A percentile compares a stretch with the other conserved stretches of the same genome.
Conservation (phyloP, 2,888 invertebrate genomes). For the Electrophaes corylata region DNA sequence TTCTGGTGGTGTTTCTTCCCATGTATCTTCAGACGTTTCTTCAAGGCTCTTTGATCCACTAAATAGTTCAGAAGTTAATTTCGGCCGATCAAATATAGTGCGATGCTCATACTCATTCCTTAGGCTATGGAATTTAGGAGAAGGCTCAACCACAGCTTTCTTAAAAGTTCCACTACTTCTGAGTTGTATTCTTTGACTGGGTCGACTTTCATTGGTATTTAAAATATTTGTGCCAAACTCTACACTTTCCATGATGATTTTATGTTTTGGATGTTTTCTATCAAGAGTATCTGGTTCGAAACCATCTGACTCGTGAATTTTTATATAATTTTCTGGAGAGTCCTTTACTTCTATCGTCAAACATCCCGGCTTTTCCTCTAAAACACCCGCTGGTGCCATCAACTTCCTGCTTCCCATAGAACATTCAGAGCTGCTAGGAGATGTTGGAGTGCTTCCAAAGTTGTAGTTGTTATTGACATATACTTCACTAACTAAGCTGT, state of each 20-base stretch:
- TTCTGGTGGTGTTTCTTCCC: slow-evolving; percentile 63
- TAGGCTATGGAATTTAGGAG: slow-evolving; percentile 86
- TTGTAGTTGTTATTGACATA: slow-evolving; percentile 91
- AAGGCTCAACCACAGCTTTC: slow-evolving; percentile 72
- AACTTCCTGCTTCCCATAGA: slow-evolving; percentile 85
- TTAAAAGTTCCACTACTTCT: slow-evolving; percentile 89
- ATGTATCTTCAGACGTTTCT: slow-evolving; percentile 57
- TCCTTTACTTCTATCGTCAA: slow-evolving; percentile 93
- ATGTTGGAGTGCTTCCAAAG: slow-evolving; percentile 84
- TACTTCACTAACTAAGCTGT: slow-evolving; percentile 90
- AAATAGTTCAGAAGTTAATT: slow-evolving; percentile 58
- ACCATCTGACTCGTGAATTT: slow-evolving; percentile 91
- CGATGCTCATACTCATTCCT: slow-evolving; percentile 90
- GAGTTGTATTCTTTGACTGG: slow-evolving; percentile 84
- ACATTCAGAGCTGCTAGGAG: slow-evolving; percentile 84
- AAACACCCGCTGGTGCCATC: slow-evolving; percentile 68
- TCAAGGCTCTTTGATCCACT: slow-evolving; percentile 62
- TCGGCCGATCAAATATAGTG: slow-evolving; percentile 72
- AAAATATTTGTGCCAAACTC: slow-evolving; percentile 69
- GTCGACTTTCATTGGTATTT: slow-evolving; percentile 48
- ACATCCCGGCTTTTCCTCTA: slow-evolving; percentile 88
- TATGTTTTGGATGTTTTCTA: slow-evolving; percentile 86
- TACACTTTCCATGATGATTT: slow-evolving; percentile 55
- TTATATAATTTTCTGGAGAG: slow-evolving; percentile 90
- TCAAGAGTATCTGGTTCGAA: slow-evolving; percentile 95